Evolutionary conservation across 2,888 invertebrate species (phyloP).

Genomic region (Tiphia femorata): DNA sequence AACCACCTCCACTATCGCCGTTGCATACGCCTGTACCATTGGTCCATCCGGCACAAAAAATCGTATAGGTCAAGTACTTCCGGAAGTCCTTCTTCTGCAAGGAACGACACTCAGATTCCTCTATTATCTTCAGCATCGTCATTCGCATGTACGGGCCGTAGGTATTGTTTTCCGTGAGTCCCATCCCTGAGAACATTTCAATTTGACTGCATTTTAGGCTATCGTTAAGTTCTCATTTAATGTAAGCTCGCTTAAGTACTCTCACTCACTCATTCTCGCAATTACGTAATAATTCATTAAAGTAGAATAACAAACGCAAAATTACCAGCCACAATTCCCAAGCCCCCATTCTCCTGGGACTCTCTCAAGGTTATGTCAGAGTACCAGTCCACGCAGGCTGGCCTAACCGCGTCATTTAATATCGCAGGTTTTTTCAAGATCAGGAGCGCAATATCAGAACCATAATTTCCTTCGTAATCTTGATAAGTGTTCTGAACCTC

Average conservation of each 20-base stretch:
- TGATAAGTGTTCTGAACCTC: constrained; percentile 69
- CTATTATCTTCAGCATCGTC: constrained; percentile 70
- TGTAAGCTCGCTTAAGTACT: too few relatives aligned
- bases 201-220: too few relatives aligned
- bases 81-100: constrained; percentile 70
- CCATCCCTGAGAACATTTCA: constrained; percentile 71
- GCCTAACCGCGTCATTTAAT: constrained; percentile 68
- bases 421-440: constrained; percentile 65
- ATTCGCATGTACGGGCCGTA: constrained; percentile 70
- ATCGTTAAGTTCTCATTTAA: too few relatives aligned
- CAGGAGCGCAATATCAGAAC: constrained; percentile 73
- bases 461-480: constrained; percentile 71
- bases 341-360: constrained; percentile 32
- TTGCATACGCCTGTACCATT: constrained; percentile 74
- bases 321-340: constrained; percentile 51
- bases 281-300: background rate
- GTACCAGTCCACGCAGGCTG: constrained; percentile 71
- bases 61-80: constrained; percentile 73
- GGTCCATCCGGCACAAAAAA: constrained; percentile 76
- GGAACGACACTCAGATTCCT: constrained; percentile 70
- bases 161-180: constrained; percentile 73
- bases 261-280: background rate
- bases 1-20: constrained; percentile 77
- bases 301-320: background rate
- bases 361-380: constrained; percentile 27